Evolutionary conservation across 92 coral and sea anemone genomes (phyloP).

Genomic region (Zoanthus gigantus): DNA sequence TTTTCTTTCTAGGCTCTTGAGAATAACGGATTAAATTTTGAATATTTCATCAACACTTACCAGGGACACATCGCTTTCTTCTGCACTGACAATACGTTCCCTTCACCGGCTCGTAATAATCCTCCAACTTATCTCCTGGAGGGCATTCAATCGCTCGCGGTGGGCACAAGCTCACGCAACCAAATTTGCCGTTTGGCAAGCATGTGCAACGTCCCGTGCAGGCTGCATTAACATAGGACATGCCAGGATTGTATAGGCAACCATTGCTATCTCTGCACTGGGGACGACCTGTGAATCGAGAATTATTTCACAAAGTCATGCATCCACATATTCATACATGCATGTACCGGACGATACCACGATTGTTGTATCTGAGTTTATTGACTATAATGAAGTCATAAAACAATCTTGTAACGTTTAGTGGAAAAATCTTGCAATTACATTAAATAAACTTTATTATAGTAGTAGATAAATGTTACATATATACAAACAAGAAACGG

Average conservation of each 20-base stretch:
- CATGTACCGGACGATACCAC: too few species aligned
- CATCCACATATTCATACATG: too few species aligned
- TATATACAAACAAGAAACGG: too few species aligned
- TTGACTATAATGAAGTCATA: too few species aligned
- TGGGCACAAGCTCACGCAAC: conserved; percentile 32
- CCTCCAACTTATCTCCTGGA: conserved; percentile 6
- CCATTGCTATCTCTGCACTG: conserved; percentile 38
- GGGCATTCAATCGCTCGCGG: conserved; percentile 17
- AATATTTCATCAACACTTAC: not conserved
- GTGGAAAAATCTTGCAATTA: too few species aligned
- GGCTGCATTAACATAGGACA: conserved; percentile 25
- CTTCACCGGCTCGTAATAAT: conserved; percentile 20
- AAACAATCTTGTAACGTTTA: too few species aligned
- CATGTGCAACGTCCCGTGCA: conserved; percentile 21
- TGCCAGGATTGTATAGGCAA: conserved; percentile 15
- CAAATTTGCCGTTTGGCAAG: conserved; percentile 2
- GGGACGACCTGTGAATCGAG: not conserved
- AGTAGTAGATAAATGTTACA: too few species aligned
- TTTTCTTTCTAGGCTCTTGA: too few species aligned
- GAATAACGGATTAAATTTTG: too few species aligned
- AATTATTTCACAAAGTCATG: not conserved
- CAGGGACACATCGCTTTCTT: conserved; percentile 32
- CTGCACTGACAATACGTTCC: conserved; percentile 34
- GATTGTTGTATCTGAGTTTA: too few species aligned
- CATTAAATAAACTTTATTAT: too few species aligned